Evolutionary conservation across 1,140 invertebrate genomes (phyloP).

Genomic region (Stegodyphus mimosarum): DNA sequence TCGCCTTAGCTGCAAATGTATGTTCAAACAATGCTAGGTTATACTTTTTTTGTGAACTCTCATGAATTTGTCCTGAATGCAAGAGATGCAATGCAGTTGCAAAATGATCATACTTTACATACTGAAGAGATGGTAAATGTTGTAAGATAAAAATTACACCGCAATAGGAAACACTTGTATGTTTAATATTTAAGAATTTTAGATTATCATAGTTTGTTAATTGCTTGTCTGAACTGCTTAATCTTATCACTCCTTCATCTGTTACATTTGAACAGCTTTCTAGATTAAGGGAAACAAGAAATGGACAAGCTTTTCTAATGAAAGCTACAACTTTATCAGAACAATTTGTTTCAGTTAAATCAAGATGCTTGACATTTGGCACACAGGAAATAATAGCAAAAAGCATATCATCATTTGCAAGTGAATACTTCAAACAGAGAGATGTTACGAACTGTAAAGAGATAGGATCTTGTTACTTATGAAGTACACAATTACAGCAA

Average conservation of each 20-base stretch:
- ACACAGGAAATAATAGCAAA: constrained; percentile 16
- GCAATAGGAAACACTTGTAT: neutral
- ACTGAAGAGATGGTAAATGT: constrained; percentile 6
- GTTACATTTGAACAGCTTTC: constrained; percentile 1
- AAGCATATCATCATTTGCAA: neutral
- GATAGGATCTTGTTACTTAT: neutral
- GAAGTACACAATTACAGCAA: neutral
- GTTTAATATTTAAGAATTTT: constrained; percentile 11
- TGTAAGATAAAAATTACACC: neutral
- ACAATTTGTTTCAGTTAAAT: neutral
- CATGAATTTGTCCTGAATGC: neutral
- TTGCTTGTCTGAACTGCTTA: neutral
- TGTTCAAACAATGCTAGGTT: neutral
- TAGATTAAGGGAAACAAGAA: constrained; percentile 1
- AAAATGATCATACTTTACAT: constrained; percentile 1
- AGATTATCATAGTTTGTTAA: neutral
- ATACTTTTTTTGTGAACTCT: neutral
- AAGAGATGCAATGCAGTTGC: neutral
- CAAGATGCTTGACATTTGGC: neutral
- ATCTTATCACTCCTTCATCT: constrained; percentile 3
- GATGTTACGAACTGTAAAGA: constrained; percentile 5
- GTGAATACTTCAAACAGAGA: neutral
- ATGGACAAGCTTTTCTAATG: constrained; percentile 4
- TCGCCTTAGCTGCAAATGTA: neutral
- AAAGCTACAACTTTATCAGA: neutral